Base-by-base conservation (phyloP, 2,797 vertebrate genomes). In the Orestias chungarensis region DNA sequence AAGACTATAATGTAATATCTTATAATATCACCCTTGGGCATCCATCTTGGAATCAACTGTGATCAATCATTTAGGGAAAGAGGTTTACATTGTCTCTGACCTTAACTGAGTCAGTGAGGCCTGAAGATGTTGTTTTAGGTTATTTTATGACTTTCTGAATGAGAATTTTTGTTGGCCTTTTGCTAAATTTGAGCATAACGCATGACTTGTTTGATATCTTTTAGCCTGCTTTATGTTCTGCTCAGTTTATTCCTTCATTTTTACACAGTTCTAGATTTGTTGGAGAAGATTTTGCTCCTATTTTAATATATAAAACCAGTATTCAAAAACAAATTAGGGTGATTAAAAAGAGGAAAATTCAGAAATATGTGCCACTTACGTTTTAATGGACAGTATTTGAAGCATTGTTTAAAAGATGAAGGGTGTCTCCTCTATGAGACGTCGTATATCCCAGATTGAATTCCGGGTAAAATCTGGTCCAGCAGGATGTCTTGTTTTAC, bases 391-490 rank as follows among this genome's bases (percentile, higher is more conserved):
- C 20, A 23, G 9, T 23, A 14, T 35, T 31, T 61, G 9, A 18
- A 61, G 2, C 33, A 1, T 61, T 20, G 3, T 38, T 38, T 38
- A n/a, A 57, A 33, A 20, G 29, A 33, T 17, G 18, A 55, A 31
- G 29, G 20, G 9, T 70, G 42, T 73, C 70, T 50, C 35, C 44
- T 76, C 79, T 73, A 68, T 69, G 59, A 78, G 79, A 75, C 3
- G 33, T n/a, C 33, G 33, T 10, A 33, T 4, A 33, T 20, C 52
- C 15, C 52, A 33, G 55, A 61, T 20, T 61, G 57, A 61, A 38
- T 61, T 61, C 33, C 38, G 57, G 33, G 6, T 61, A 38, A 61
- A 61, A 61, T 31, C 33, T 61, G 33, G 3, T 59, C 33, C 57
- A 61, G 33, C 18, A 38, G 33, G 57, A 61, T 35, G 20, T 61